phyloP scores from a whole-genome alignment of 1,140 invertebrate genomes.

The Drosophila tsacasi region DNA sequence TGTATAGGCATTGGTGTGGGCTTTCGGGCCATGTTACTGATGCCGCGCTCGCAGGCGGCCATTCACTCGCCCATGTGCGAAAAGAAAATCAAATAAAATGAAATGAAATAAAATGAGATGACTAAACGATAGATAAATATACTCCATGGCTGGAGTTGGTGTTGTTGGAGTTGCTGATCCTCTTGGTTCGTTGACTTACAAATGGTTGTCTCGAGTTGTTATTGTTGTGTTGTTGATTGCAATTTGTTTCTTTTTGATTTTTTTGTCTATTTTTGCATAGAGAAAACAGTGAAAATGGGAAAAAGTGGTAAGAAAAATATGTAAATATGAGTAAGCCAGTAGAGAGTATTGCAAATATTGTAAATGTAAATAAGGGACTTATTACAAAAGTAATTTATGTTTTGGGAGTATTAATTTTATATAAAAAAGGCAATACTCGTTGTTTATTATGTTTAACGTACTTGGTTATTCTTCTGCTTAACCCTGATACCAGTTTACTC shows the following conservation, averaged over 20 bases:
- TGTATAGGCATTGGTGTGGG: slow-evolving; percentile 10
- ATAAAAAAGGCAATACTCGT: too few species aligned
- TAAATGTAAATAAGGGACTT: background rate
- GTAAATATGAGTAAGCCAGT: background rate
- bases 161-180: slow-evolving; percentile 24
- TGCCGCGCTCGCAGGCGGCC: slow-evolving; percentile 48
- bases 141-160: slow-evolving; percentile 20
- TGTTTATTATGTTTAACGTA: background rate
- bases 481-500: background rate
- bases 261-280: background rate
- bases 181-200: slow-evolving; percentile 76
- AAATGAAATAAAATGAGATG: slow-evolving; percentile 32
- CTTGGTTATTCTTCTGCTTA: background rate
- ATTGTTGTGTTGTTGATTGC: slow-evolving; percentile 25
- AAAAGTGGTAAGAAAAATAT: background rate
- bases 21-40: background rate
- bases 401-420: background rate
- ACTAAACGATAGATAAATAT: slow-evolving; percentile 60
- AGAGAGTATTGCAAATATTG: background rate
- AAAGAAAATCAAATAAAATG: slow-evolving; percentile 42
- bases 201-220: slow-evolving; percentile 41
- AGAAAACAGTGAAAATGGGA: slow-evolving; percentile 29
- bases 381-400: background rate
- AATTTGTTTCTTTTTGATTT: slow-evolving; percentile 13
- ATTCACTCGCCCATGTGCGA: slow-evolving; percentile 59